These are phyloP conservation scores for Cydia strobilella DNA, from an alignment of 1,140 invertebrate species.

Conservation along the genomic window DNA sequence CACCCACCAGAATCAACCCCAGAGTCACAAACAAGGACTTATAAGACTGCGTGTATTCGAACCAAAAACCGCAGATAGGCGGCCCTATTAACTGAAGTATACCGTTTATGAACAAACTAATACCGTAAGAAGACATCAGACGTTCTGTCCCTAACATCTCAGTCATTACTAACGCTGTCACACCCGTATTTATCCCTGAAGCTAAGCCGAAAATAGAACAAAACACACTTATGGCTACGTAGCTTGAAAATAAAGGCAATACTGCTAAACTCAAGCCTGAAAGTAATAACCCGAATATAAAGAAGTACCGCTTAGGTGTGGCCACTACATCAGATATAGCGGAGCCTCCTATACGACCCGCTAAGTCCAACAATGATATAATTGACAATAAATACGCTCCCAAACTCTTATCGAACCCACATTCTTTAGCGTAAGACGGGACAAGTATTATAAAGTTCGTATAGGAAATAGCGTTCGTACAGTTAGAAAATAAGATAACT, in stretches of 20 bases:
- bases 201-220: constrained; percentile 89
- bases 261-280: constrained; percentile 87
- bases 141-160: constrained; percentile 91
- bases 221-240: constrained; percentile 82
- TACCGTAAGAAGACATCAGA: constrained; percentile 91
- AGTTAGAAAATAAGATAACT: constrained; percentile 90
- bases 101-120: constrained; percentile 91
- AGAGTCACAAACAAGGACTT: constrained; percentile 86
- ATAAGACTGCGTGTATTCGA: constrained; percentile 83
- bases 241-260: constrained; percentile 83
- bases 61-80: constrained; percentile 87
- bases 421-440: constrained; percentile 85
- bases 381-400: constrained; percentile 88
- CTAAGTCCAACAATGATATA: constrained; percentile 88
- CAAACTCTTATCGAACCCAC: constrained; percentile 85
- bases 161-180: constrained; percentile 92
- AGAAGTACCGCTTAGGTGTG: constrained; percentile 90
- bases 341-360: constrained; percentile 90
- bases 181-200: constrained; percentile 92
- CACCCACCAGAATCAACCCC: constrained; percentile 87
- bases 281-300: constrained; percentile 87
- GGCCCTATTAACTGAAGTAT: constrained; percentile 89
- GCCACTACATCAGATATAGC: constrained; percentile 87
- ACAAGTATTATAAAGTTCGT: constrained; percentile 92
- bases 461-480: constrained; percentile 91